Evolutionary conservation across 2,888 invertebrate species (phyloP).

Genomic region (Nymphalis polychloros): DNA sequence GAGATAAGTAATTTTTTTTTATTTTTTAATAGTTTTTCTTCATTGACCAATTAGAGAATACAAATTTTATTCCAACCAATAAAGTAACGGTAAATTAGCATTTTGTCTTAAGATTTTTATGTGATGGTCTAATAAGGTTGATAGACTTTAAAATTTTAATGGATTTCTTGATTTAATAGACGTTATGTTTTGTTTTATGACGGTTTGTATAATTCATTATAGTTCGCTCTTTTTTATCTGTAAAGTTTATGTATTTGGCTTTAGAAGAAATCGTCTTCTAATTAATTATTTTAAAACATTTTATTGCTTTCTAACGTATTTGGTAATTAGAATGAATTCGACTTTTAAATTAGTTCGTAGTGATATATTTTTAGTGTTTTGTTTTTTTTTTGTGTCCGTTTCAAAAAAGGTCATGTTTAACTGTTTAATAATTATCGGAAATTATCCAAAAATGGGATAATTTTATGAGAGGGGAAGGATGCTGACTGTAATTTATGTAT

Average conservation of each 20-base stretch:
- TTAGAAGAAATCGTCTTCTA: not conserved
- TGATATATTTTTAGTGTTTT: too few relatives aligned
- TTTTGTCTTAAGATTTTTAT: slow-evolving; percentile 4
- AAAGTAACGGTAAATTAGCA: not conserved
- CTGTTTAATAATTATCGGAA: too few relatives aligned
- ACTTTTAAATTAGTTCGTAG: too few relatives aligned
- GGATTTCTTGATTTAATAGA: not conserved
- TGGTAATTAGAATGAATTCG: not conserved
- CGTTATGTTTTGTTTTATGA: not conserved
- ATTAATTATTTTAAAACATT: not conserved
- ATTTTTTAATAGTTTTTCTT: not conserved
- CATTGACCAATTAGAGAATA: not conserved
- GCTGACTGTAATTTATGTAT: too few relatives aligned
- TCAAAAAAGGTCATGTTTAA: too few relatives aligned
- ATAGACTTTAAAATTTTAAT: not conserved
- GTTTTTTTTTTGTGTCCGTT: too few relatives aligned
- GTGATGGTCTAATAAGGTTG: not conserved
- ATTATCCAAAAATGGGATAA: too few relatives aligned
- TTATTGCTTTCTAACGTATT: not conserved
- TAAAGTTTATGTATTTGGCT: not conserved
- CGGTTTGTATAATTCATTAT: not conserved
- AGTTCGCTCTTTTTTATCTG: not conserved
- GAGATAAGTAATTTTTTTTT: not conserved
- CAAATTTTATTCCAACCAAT: not conserved
- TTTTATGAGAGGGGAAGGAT: too few relatives aligned